Evolutionary conservation across 1,140 invertebrate genomes (phyloP), one percentile per base, ranked within the genome.

Genomic region (Galendromus occidentalis): DNA sequence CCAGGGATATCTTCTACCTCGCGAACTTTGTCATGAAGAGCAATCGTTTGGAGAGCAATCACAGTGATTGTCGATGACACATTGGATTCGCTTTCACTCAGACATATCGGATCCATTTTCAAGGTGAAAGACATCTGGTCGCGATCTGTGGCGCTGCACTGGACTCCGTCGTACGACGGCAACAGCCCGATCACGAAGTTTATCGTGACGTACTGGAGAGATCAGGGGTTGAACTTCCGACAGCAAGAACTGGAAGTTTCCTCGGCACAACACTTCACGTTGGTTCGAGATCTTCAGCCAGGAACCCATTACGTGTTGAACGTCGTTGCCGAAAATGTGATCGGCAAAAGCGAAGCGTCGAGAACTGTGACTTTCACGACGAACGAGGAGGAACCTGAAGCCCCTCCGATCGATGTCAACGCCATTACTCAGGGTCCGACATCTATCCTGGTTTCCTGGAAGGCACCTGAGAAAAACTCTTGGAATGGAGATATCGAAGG

Each of bases 161-260:
- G 91, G 91, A 85, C 85, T 30, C 84, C 87, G 65, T 90, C 91
- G 17, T 95, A 91, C 75, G 86, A 93, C 74, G 91, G 91, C 68
- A 94, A 95, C 74, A 90, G 87, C 17, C 85, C 85, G 0, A 87
- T 96, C 68, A 88, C 85, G 70, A 82, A 85, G 72, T 96, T 92
- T 75, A 81, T 88, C 47, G 89, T 92, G 73, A 87, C 91, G 76
- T 91, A 90, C 75, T 91, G 91, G 78, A 84, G 86, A 67, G 87
- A 86, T 70, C 88, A 88, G 74, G 86, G 86, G 14, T 25, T 59
- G 14, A 29, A 25, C 22, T 33, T 22, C 45, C 29, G 51, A n/a
- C 51, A 25, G 9, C 51, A 59, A 25, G 51, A 59, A 59, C 14
- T 66, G 17, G 42, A 20, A n/a, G 45, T 66, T 39, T 28, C 44